phyloP scores from a whole-genome alignment of 2,888 invertebrate genomes.

The Drosophila testacea region DNA sequence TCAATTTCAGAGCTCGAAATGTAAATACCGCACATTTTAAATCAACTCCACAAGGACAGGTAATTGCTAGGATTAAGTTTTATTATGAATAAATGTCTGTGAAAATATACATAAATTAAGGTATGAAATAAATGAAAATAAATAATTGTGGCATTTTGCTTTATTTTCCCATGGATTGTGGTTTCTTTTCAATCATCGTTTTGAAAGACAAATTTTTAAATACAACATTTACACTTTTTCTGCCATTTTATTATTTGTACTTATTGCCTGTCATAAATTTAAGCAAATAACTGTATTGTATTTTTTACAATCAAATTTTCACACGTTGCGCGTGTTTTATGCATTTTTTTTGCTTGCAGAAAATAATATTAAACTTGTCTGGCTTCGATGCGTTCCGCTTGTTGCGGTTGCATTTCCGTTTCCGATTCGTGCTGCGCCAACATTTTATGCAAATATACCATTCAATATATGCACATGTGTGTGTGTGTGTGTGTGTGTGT shows the following conservation, averaged over 20 bases:
- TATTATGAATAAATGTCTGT: too few species aligned
- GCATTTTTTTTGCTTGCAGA: background rate
- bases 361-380: conserved; percentile 39
- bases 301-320: conserved; percentile 30
- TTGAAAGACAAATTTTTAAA: background rate
- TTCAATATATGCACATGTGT: conserved; percentile 1
- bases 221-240: background rate
- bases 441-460: conserved; percentile 39
- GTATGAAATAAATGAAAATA: too few species aligned
- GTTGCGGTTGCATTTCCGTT: conserved; percentile 66
- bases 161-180: background rate
- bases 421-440: conserved; percentile 52
- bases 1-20: too few species aligned
- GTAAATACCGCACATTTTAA: too few species aligned
- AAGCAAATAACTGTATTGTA: conserved; percentile 48
- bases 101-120: too few species aligned
- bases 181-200: background rate
- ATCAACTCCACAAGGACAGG: too few species aligned
- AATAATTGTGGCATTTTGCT: background rate
- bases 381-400: conserved; percentile 30
- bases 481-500: background rate
- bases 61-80: too few species aligned
- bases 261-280: conserved; percentile 39
- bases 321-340: conserved; percentile 18
- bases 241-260: conserved; percentile 14